phyloP scores from a whole-genome alignment of 2,113 vertebrate genomes.

The Marmota flaviventris region DNA sequence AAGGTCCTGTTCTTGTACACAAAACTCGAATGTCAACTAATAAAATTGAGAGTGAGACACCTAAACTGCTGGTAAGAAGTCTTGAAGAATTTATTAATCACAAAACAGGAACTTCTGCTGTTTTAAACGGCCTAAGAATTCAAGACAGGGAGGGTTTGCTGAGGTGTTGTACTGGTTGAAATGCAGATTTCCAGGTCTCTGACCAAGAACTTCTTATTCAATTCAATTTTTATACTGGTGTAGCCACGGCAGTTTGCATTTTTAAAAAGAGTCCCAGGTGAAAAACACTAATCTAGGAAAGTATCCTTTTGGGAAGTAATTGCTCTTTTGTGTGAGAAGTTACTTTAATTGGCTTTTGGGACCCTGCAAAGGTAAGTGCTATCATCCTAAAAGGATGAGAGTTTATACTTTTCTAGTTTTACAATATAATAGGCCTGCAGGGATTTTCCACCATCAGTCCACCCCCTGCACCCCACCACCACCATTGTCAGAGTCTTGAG shows the following conservation, averaged over 20 bases:
- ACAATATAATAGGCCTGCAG: not conserved
- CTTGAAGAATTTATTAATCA: not conserved
- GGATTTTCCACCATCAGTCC: not conserved
- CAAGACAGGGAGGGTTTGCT: not conserved
- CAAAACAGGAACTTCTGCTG: not conserved
- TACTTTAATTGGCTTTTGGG: not conserved
- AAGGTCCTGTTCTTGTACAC: not conserved
- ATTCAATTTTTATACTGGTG: not conserved
- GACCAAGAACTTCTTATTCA: constrained; percentile 11
- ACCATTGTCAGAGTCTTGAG: not conserved
- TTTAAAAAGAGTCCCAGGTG: not conserved
- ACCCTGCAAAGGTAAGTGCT: not conserved
- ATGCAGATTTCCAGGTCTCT: not conserved
- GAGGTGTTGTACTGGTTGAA: not conserved
- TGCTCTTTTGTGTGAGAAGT: constrained; percentile 14
- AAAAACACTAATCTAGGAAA: not conserved
- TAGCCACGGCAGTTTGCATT: not conserved
- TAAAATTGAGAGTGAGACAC: not conserved
- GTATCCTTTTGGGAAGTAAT: not conserved
- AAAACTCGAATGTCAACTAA: not conserved
- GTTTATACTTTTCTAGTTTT: constrained; percentile 29
- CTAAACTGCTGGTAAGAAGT: not conserved
- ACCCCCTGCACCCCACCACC: not conserved
- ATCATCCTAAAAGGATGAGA: not conserved
- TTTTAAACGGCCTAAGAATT: constrained; percentile 33